A percentile compares a stretch with the other conserved stretches of the same genome.
Evolutionary conservation across 1,140 invertebrate genomes (phyloP).

Genomic region (Onthophagus taurus): DNA sequence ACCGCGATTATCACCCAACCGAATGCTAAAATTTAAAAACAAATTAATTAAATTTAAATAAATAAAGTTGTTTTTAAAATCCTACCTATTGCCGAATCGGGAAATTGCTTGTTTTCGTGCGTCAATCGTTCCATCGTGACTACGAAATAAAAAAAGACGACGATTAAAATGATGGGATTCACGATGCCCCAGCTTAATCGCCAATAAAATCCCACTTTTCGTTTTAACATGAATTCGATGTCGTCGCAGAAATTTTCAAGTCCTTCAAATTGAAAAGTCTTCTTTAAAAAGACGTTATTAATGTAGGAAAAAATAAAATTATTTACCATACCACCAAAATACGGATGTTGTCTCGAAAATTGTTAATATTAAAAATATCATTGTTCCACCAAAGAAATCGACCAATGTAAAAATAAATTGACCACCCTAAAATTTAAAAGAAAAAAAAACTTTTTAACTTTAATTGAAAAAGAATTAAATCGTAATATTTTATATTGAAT

Average conservation of each 20-base stretch:
- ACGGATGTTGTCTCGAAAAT: conserved; percentile 60
- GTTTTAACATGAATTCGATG: conserved; percentile 68
- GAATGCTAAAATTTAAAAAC: conserved; percentile 1
- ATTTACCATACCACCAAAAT: conserved; percentile 69
- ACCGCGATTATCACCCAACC: background rate
- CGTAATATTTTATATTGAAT: background rate
- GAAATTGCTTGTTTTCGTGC: conserved; percentile 14
- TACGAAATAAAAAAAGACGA: conserved; percentile 58
- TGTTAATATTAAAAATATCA: conserved; percentile 65
- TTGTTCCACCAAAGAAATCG: conserved; percentile 75
- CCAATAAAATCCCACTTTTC: conserved; percentile 65
- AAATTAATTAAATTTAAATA: conserved; percentile 8
- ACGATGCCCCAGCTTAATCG: conserved; percentile 69
- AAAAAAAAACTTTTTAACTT: too few relatives aligned
- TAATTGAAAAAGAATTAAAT: too few relatives aligned
- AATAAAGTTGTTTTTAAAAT: background rate
- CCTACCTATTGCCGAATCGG: conserved; percentile 15
- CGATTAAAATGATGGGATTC: conserved; percentile 59
- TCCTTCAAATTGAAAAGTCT: conserved; percentile 34
- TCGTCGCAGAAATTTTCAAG: conserved; percentile 63
- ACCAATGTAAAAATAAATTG: conserved; percentile 79
- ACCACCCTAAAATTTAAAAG: conserved; percentile 58
- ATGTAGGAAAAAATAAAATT: background rate
- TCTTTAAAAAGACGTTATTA: background rate
- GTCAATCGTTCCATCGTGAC: conserved; percentile 39